Evolutionary conservation across 2,797 vertebrate genomes (phyloP).

Genomic region (Nothura maculosa): DNA sequence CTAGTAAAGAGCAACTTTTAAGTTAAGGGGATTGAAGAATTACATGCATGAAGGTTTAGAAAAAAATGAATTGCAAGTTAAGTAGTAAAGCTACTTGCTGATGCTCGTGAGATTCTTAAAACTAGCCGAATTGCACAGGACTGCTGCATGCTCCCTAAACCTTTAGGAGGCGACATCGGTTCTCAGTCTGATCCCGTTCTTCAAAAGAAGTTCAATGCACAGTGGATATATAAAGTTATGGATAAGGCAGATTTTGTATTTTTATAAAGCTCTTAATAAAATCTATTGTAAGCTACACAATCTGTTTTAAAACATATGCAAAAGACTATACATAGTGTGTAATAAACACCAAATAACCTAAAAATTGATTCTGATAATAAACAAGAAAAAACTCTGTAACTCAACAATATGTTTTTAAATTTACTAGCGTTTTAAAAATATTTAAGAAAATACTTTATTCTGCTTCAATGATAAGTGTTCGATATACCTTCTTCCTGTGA

Average conservation of each 20-base stretch:
- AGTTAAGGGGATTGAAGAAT: not conserved
- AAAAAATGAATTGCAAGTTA: not conserved
- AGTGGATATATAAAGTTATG: not conserved
- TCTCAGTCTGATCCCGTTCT: not conserved
- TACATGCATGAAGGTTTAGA: not conserved
- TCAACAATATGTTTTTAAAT: not conserved
- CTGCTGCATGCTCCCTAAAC: not conserved
- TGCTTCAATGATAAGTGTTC: not conserved
- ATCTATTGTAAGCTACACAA: not conserved
- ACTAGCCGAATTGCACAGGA: not conserved
- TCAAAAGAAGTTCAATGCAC: not conserved
- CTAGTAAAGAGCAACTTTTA: not conserved
- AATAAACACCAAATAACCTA: not conserved
- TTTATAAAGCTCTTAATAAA: not conserved
- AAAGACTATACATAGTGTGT: not conserved
- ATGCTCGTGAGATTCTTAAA: not conserved
- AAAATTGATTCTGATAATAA: not conserved
- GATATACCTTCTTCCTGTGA: conserved; percentile 94
- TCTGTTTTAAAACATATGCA: not conserved
- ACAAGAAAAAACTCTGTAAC: not conserved
- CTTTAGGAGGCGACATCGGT: not conserved
- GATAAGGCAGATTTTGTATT: not conserved
- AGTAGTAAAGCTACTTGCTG: not conserved
- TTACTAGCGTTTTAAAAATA: not conserved
- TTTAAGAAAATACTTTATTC: not conserved